Percentiles rank a stretch among this genome's conserved stretches.
phyloP scores from a whole-genome alignment of 1,140 invertebrate genomes.

The Rhyacophila brunnea region DNA sequence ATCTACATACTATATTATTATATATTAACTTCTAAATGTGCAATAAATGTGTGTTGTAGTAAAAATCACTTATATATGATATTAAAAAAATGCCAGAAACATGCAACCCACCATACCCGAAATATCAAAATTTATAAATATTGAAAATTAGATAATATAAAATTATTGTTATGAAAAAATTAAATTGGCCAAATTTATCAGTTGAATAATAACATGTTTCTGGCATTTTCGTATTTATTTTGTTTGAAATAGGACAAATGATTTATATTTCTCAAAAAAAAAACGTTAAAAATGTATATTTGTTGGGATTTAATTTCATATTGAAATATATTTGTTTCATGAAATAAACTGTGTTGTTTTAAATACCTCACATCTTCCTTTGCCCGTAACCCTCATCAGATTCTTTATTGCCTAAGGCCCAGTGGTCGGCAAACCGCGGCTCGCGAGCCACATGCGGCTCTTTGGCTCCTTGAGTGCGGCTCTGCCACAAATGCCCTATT shows the following conservation, averaged over 20 bases:
- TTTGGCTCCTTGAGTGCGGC: too few relatives aligned
- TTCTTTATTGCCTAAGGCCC: too few relatives aligned
- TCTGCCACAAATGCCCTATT: too few relatives aligned
- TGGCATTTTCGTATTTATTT: conserved; percentile 34
- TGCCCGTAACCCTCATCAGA: too few relatives aligned
- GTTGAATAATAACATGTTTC: conserved; percentile 21
- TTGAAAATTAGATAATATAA: too few relatives aligned
- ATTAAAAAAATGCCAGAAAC: conserved; percentile 26
- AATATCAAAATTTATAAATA: neutral
- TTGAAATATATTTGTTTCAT: conserved; percentile 60
- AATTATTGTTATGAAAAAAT: neutral
- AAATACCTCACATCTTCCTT: too few relatives aligned
- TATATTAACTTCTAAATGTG: conserved; percentile 55
- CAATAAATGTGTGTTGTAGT: conserved; percentile 58
- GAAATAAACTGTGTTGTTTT: conserved; percentile 38
- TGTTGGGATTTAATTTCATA: conserved; percentile 59
- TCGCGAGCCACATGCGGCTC: too few relatives aligned
- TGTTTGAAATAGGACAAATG: conserved; percentile 34
- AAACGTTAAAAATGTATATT: conserved; percentile 49
- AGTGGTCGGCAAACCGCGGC: too few relatives aligned
- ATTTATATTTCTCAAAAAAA: conserved; percentile 36
- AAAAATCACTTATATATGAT: conserved; percentile 41
- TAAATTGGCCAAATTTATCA: conserved; percentile 7
- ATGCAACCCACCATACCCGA: neutral
- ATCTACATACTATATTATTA: conserved; percentile 23